These are phyloP conservation scores for Eretmocerus hayati DNA, from an alignment of 2,888 invertebrate species.

Conservation along the genomic window DNA sequence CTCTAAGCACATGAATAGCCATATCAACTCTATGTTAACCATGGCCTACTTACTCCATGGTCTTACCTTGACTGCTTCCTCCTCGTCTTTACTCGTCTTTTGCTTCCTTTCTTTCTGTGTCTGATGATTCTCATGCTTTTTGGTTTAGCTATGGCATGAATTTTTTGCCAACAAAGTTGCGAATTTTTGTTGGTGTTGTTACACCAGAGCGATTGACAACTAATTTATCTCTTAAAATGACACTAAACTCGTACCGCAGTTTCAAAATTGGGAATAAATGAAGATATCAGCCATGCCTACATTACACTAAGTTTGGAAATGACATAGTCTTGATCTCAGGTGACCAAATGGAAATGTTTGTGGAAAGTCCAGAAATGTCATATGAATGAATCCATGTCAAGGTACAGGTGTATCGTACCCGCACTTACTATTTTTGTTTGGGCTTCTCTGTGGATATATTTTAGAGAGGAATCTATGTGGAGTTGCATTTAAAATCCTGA, in stretches of 20 bases:
- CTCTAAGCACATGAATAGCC: slow-evolving; percentile 14
- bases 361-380: too few species aligned
- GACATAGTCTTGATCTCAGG: neutral
- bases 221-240: neutral
- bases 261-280: neutral
- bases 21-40: slow-evolving; percentile 18
- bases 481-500: too few species aligned
- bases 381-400: too few species aligned
- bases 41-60: slow-evolving; percentile 16
- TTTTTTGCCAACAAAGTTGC: neutral
- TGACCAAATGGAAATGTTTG: too few species aligned
- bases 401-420: too few species aligned
- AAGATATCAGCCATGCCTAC: neutral
- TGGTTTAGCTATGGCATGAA: too few species aligned
- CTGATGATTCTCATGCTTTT: neutral
- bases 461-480: too few species aligned
- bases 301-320: too few species aligned
- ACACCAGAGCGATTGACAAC: too few species aligned
- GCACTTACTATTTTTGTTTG: too few species aligned
- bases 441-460: too few species aligned
- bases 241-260: neutral
- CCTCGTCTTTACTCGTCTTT: neutral
- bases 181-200: too few species aligned
- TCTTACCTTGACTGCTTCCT: slow-evolving; percentile 8
- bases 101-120: neutral